Base-by-base conservation (phyloP, 2,888 invertebrate species). In the Drosophila demipolita region DNA sequence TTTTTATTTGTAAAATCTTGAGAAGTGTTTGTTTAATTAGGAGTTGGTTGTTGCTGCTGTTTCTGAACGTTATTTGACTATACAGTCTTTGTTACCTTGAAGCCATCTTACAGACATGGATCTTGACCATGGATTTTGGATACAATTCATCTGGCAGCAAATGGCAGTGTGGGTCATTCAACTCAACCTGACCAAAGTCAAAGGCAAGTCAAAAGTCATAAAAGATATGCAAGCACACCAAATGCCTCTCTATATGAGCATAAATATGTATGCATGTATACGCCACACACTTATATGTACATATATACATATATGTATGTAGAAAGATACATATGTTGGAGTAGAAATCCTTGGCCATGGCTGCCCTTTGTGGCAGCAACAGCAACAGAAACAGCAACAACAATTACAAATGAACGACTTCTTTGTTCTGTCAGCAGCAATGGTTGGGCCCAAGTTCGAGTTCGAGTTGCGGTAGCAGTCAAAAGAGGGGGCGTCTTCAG, bases 371-470 rank as follows among this genome's bases (percentile, higher is more conserved):
- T 69, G 74, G 49, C 62, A 63, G 54, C 66, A 66, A 53, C 66
- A 64, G 42, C 67, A 54, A n/a, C 52, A 59, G 62, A 67, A 68
- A 32, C 71, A 73, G 69, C 78, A 89, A 89, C 87, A 90, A 91
- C 90, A 91, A 91, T 90, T 90, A 90, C 91, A 90, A 90, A 90
- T 91, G 91, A 91, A 90, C 90, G 91, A 90, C 90, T 91, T 87
- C 90, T 91, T 91, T 91, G 91, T 91, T 89, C 90, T 90, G 90
- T 91, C 90, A 90, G 91, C 90, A 90, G 91, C 91, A 81, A 78
- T 73, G 75, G 75, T 66, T 70, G 67, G 83, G 57, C 68, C 57
- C 59, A 66, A 62, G 65, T 63, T 69, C 66, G 65, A 68, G 83
- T 52, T 67, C 53, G 53, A 75, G 74, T 55, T 80, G 89, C 87